These are phyloP conservation scores for Agrilus mali DNA, from an alignment of 2,888 invertebrate species.

Conservation along the genomic window DNA sequence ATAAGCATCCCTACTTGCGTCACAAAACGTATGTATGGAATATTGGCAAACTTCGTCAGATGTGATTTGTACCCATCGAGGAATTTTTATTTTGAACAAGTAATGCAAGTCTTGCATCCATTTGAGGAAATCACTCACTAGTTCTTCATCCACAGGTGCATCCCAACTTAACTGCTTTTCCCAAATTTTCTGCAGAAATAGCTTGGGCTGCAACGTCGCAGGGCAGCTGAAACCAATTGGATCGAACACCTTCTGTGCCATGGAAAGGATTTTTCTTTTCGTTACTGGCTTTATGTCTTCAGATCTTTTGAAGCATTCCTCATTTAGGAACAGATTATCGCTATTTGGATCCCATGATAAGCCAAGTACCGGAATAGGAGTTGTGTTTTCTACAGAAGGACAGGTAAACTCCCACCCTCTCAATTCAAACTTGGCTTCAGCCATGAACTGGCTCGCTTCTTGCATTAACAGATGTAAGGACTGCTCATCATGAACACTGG, in stretches of 20 bases:
- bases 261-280: slow-evolving; percentile 1
- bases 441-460: slow-evolving; percentile 1
- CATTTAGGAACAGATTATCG: slow-evolving; percentile 1
- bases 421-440: too few relatives aligned
- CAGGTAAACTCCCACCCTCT: too few relatives aligned
- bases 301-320: background rate
- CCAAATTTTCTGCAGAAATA: slow-evolving; percentile 2
- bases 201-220: slow-evolving; percentile 1
- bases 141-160: background rate
- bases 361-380: background rate
- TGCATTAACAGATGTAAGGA: background rate
- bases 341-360: slow-evolving; percentile 1
- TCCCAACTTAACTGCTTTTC: slow-evolving; percentile 2
- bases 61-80: background rate
- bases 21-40: slow-evolving; percentile 3
- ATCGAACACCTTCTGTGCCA: slow-evolving; percentile 2
- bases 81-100: background rate
- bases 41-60: background rate
- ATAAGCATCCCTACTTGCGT: slow-evolving; percentile 4
- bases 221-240: slow-evolving; percentile 3
- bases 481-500: background rate
- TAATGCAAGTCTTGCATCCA: background rate
- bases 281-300: background rate
- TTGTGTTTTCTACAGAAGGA: background rate
- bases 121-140: background rate